Evolutionary conservation across 1,140 invertebrate species (phyloP).

Genomic region (Euwallacea fornicatus): DNA sequence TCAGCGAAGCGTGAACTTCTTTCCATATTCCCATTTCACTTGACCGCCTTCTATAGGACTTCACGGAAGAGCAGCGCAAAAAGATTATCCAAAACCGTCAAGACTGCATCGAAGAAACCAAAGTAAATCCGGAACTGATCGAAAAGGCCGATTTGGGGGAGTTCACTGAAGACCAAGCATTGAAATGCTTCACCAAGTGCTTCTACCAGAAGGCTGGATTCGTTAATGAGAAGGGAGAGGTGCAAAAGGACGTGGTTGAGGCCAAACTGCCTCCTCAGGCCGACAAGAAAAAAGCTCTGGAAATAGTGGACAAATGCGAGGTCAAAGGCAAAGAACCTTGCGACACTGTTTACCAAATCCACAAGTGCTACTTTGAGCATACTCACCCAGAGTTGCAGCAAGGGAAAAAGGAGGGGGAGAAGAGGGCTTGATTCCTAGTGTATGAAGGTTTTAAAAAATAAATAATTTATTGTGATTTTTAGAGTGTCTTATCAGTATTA

Average conservation of each 20-base stretch:
- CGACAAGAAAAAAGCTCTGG: slow-evolving; percentile 45
- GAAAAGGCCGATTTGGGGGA: slow-evolving; percentile 50
- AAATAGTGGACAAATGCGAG: slow-evolving; percentile 52
- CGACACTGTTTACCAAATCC: slow-evolving; percentile 56
- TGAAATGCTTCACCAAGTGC: slow-evolving; percentile 50
- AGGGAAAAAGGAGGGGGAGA: slow-evolving; percentile 6
- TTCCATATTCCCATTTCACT: not conserved
- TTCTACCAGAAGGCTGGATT: slow-evolving; percentile 50
- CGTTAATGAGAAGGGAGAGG: slow-evolving; percentile 46
- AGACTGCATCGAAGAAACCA: slow-evolving; percentile 47
- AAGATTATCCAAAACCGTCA: slow-evolving; percentile 41
- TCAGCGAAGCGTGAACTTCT: too few species aligned
- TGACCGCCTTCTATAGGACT: slow-evolving; percentile 24
- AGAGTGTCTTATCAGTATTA: slow-evolving; percentile 5
- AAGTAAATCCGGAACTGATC: slow-evolving; percentile 47
- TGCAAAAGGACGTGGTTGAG: slow-evolving; percentile 49
- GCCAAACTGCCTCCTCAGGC: slow-evolving; percentile 46
- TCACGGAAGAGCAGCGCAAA: slow-evolving; percentile 39
- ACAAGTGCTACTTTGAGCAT: slow-evolving; percentile 56
- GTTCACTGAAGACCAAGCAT: slow-evolving; percentile 45
- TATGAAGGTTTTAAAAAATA: not conserved
- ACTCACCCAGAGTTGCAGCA: slow-evolving; percentile 37
- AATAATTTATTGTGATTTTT: slow-evolving; percentile 33
- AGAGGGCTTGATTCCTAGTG: slow-evolving; percentile 10
- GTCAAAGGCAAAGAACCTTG: slow-evolving; percentile 54